Evolutionary conservation across 1,140 invertebrate genomes (phyloP).

Genomic region (Caenorhabditis inopinata): DNA sequence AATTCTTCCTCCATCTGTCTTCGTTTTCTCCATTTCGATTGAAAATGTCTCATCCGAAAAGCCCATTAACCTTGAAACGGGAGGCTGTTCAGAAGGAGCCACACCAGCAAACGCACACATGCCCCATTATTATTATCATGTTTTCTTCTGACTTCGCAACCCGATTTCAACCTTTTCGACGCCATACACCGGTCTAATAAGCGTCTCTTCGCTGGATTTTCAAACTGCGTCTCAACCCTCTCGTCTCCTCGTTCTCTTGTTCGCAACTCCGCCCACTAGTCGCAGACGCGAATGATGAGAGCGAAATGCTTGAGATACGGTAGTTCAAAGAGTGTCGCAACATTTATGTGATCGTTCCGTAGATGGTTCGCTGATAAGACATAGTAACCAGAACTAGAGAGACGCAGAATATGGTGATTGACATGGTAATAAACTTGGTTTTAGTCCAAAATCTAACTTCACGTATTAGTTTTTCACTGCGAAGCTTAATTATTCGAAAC

Average conservation of each 20-base stretch:
- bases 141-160: background rate
- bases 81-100: background rate
- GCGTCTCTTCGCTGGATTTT: background rate
- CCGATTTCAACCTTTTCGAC: background rate
- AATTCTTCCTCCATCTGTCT: conserved; percentile 10
- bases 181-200: background rate
- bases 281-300: background rate
- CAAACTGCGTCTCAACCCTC: background rate
- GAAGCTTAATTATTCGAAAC: no score
- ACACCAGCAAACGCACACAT: no score
- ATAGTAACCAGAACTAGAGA: no score
- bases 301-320: background rate
- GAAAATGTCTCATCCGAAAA: conserved; percentile 2
- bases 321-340: background rate
- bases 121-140: conserved; percentile 7
- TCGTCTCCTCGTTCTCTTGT: background rate
- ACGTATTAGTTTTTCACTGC: no score
- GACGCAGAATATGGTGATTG: background rate
- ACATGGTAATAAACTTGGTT: no score
- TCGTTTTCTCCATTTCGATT: background rate
- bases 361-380: no score
- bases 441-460: no score
- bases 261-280: background rate
- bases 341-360: background rate
- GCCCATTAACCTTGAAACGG: conserved; percentile 2